These are phyloP conservation scores for Galaxea fascicularis DNA, from an alignment of 92 coral and sea anemone species.

Conservation along the genomic window DNA sequence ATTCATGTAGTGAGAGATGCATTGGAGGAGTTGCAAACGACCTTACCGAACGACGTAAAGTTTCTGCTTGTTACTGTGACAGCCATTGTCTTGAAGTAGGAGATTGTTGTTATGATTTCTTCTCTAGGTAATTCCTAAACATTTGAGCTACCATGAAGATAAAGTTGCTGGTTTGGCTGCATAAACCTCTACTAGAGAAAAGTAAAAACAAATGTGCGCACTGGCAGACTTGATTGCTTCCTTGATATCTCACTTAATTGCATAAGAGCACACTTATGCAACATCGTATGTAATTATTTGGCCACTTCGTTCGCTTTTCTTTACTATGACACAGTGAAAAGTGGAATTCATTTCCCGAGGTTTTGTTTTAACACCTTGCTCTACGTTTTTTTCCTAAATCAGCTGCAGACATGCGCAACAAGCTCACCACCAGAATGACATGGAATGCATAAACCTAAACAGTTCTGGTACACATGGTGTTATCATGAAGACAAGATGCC, in stretches of 20 bases:
- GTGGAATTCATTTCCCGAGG: no score
- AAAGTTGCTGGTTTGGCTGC: no score
- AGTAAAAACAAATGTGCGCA: no score
- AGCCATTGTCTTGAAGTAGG: conserved; percentile 4
- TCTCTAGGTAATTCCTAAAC: background rate
- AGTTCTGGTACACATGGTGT: background rate
- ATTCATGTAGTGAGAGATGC: conserved; percentile 4
- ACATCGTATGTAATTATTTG: no score
- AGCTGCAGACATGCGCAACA: conserved; percentile 10
- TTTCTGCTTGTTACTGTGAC: conserved; percentile 24
- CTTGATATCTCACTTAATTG: no score
- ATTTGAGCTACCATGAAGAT: no score
- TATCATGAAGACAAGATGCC: conserved; percentile 20
- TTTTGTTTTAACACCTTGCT: no score
- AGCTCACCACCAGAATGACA: background rate
- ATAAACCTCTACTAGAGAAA: no score
- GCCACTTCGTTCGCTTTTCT: no score
- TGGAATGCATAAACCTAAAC: conserved; percentile 20
- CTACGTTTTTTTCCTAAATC: background rate
- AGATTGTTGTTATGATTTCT: conserved; percentile 31
- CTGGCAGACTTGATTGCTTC: no score
- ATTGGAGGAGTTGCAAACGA: background rate
- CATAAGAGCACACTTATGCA: no score
- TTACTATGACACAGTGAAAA: no score
- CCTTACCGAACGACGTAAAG: background rate